These are phyloP conservation scores for Buathra laborator DNA, from an alignment of 2,888 invertebrate species.

Conservation along the genomic window DNA sequence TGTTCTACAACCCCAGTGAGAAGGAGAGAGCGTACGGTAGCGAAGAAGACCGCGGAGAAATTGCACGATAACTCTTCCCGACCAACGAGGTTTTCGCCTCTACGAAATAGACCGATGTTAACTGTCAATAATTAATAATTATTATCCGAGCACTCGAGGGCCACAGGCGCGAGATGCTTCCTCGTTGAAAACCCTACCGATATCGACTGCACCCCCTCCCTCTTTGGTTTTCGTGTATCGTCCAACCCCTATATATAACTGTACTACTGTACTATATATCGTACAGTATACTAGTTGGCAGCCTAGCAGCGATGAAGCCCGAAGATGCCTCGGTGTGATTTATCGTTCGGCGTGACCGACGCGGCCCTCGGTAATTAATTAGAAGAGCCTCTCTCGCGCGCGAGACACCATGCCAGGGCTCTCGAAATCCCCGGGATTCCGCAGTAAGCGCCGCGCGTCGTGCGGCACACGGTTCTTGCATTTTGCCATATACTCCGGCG, in stretches of 20 bases:
- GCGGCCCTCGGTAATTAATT: constrained; percentile 66
- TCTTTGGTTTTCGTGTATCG: not conserved
- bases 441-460: constrained; percentile 28
- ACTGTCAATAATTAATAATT: constrained; percentile 68
- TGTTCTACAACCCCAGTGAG: not conserved
- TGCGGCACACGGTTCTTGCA: constrained; percentile 63
- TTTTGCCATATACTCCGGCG: constrained; percentile 34
- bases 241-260: not conserved
- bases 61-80: constrained; percentile 66
- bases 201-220: not conserved
- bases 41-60: constrained; percentile 61
- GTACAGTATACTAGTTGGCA: constrained; percentile 57
- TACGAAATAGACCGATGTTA: constrained; percentile 64
- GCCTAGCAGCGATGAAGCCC: constrained; percentile 65
- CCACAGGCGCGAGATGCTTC: not conserved
- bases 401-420: constrained; percentile 49
- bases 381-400: constrained; percentile 56
- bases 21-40: not conserved
- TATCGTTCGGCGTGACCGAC: constrained; percentile 68
- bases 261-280: constrained; percentile 23
- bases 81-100: constrained; percentile 38
- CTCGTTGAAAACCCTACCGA: not conserved
- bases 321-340: constrained; percentile 69
- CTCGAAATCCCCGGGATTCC: constrained; percentile 67
- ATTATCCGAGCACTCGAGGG: constrained; percentile 42